phyloP scores from a whole-genome alignment of 2,888 invertebrate genomes.

The Diarsia dahlii region DNA sequence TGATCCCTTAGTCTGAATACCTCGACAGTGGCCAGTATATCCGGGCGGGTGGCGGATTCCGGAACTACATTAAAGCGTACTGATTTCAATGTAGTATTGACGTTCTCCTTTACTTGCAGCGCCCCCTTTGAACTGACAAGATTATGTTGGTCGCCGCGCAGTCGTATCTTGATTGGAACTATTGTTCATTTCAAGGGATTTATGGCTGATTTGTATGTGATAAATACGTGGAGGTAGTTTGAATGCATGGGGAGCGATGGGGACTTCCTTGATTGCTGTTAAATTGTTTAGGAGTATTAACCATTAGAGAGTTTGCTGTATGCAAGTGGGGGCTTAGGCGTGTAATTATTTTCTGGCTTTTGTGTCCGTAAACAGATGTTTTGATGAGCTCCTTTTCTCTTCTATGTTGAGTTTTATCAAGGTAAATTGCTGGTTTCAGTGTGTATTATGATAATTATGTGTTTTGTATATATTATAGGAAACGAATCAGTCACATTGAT shows the following conservation, averaged over 20 bases:
- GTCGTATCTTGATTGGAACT: conserved; percentile 77
- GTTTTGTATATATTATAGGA: not conserved
- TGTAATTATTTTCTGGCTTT: conserved; percentile 27
- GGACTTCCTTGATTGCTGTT: conserved; percentile 59
- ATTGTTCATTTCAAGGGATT: conserved; percentile 76
- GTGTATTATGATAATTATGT: not conserved
- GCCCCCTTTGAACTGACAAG: conserved; percentile 25
- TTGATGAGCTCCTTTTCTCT: not conserved
- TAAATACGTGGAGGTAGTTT: conserved; percentile 53
- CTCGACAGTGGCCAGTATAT: conserved; percentile 42
- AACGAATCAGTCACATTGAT: not conserved
- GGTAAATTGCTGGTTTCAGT: not conserved
- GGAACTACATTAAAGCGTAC: conserved; percentile 36
- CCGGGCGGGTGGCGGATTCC: conserved; percentile 19
- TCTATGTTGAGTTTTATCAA: not conserved
- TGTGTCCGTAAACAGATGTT: conserved; percentile 8
- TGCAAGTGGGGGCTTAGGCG: conserved; percentile 15
- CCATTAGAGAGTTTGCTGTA: conserved; percentile 45
- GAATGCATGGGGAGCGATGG: conserved; percentile 39
- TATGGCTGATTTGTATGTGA: conserved; percentile 64
- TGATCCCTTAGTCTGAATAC: conserved; percentile 60
- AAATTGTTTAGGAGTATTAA: conserved; percentile 56
- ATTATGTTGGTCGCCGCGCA: conserved; percentile 41
- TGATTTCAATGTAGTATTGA: not conserved
- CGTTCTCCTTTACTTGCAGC: conserved; percentile 31